Evolutionary conservation across 2,888 invertebrate species (phyloP), one percentile per base, ranked within the genome.

Genomic region (Rambutsinella grinnellia): DNA sequence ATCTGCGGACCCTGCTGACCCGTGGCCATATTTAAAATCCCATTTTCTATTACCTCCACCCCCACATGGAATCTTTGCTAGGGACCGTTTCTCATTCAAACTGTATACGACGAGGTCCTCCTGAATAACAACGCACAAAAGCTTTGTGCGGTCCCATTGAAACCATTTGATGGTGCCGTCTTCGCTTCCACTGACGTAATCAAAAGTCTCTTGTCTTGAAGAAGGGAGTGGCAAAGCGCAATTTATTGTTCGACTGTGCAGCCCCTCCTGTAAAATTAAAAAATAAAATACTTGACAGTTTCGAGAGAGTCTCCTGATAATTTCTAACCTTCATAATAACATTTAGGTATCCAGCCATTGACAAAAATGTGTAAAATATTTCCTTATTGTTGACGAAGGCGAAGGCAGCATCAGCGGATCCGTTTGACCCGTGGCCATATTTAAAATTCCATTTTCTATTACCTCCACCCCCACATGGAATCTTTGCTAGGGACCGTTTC

Each of bases 31-130:
- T 23, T 69, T 71, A n/a, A 76, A 75, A 26, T 78, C 78, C 80
- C 80, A 80, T 27, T 71, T 70, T 23, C 76, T 53, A 66, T 78
- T 78, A 8, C 80, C 78, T 27, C 80, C 80, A 21, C 76, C 78
- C 13, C 78, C 62, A 27, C 72, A 70, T 10, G 65, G 58, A 19
- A 80, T 66, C 58, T 76, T 78, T 2, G 62, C 57, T 0, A 80
- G 19, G 2, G 69, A 57, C 1, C 78, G 71, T 27, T 69, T 76
- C 26, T 80, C 71, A 26, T 72, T 67, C 27, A 72, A 71, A 49
- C 80, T 76, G 49, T 76, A 65, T 17, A 80, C 53, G 2, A 78
- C 24, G 49, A 80, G 76, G 15, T 70, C 66, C 23, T 68, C 75
- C 80, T 80, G 27, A n/a, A n/a, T n/a, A n/a, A n/a, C n/a, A n/a